A percentile compares a stretch with the other conserved stretches of the same genome.
Evolutionary conservation across 1,140 invertebrate species (phyloP).

Genomic region (Pachypeltis micranthus): DNA sequence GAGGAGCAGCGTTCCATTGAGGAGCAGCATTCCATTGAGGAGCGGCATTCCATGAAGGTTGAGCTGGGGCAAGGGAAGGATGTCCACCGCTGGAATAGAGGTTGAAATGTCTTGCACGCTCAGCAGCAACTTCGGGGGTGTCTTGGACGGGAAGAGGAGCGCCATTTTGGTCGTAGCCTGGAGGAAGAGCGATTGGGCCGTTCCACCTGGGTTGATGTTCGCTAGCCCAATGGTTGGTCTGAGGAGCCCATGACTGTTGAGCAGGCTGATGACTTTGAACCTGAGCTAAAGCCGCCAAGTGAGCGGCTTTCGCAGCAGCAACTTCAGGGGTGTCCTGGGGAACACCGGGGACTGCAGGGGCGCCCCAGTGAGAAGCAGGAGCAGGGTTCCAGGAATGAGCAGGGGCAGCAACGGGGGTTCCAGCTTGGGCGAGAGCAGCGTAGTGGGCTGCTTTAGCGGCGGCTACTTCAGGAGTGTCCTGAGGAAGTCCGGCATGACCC

Average conservation of each 20-base stretch:
- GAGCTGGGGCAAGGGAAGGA: constrained; percentile 20
- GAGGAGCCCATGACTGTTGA: constrained; percentile 2
- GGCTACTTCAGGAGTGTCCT: constrained; percentile 46
- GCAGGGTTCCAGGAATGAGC: constrained; percentile 36
- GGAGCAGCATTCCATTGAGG: constrained; percentile 16
- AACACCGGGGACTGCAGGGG: constrained; percentile 30
- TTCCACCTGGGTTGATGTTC: constrained; percentile 37
- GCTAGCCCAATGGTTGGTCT: constrained; percentile 29
- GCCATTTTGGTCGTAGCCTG: constrained; percentile 37
- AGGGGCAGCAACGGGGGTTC: constrained; percentile 33
- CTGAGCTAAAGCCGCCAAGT: constrained; percentile 22
- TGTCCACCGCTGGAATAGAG: constrained; percentile 14
- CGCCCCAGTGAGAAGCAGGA: constrained; percentile 31
- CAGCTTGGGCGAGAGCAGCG: constrained; percentile 37
- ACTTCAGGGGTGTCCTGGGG: constrained; percentile 26
- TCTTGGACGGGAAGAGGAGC: constrained; percentile 27
- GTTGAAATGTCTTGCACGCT: constrained; percentile 25
- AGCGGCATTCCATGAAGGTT: constrained; percentile 29
- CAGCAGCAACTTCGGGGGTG: constrained; percentile 27
- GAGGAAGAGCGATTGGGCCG: constrained; percentile 35
- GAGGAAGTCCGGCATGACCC: constrained; percentile 29
- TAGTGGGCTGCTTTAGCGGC: constrained; percentile 46
- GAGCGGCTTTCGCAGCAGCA: constrained; percentile 28
- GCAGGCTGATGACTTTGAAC: constrained; percentile 2
- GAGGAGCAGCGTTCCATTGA: constrained; percentile 18